Evolutionary conservation across 2,888 invertebrate genomes (phyloP).

Genomic region (Melinaea menophilus): DNA sequence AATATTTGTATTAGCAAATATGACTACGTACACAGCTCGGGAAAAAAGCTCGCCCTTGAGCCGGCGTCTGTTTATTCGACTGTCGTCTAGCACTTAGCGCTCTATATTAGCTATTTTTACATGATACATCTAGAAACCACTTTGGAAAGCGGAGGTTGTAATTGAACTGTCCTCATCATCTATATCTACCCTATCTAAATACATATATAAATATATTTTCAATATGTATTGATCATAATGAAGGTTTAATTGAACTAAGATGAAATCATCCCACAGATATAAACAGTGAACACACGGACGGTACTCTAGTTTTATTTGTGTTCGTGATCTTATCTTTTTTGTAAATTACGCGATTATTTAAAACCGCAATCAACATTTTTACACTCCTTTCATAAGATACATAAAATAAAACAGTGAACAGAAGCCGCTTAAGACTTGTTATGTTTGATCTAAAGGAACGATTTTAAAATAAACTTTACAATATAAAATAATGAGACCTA

Average conservation of each 20-base stretch:
- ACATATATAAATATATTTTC: no score
- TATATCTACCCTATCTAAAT: no score
- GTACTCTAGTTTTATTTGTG: conserved; percentile 1
- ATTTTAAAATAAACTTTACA: no score
- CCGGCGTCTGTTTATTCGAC: conserved; percentile 66
- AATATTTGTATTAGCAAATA: conserved; percentile 32
- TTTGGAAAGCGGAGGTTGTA: conserved; percentile 9
- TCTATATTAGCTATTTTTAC: conserved; percentile 72
- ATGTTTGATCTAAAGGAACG: not conserved
- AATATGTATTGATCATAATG: no score
- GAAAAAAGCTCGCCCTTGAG: conserved; percentile 67
- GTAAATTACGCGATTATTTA: conserved; percentile 4
- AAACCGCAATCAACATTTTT: conserved; percentile 3
- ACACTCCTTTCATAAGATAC: conserved; percentile 1
- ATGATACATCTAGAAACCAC: conserved; percentile 52
- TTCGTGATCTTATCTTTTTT: not conserved
- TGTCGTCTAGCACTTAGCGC: conserved; percentile 75
- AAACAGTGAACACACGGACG: conserved; percentile 1
- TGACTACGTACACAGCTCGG: conserved; percentile 38
- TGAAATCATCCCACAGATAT: conserved; percentile 2
- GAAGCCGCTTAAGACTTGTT: conserved; percentile 1
- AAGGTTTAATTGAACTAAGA: no score
- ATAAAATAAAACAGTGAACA: conserved; percentile 8
- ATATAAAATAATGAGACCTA: no score
- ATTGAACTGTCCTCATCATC: not conserved